Conservation (phyloP, 2,113 vertebrate species). For the Octodon degus region DNA sequence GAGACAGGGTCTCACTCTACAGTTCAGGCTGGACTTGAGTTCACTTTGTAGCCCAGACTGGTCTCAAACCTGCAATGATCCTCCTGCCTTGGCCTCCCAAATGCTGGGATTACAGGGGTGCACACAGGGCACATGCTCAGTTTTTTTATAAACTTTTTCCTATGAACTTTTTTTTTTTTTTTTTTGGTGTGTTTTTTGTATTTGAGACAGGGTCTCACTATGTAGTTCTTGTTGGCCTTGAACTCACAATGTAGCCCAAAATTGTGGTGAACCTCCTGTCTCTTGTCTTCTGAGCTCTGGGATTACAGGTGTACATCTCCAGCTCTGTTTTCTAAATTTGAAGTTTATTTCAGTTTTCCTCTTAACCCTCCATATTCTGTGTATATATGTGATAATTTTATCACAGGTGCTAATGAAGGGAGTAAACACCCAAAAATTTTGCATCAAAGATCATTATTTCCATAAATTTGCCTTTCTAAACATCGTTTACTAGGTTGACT, state of each 20-base stretch:
- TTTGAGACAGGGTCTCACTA: background rate
- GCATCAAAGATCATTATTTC: constrained; percentile 17
- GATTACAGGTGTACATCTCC: background rate
- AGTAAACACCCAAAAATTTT: constrained; percentile 19
- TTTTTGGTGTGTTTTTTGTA: background rate
- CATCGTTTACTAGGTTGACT: background rate
- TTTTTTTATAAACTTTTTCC: background rate
- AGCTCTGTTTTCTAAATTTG: constrained; percentile 28
- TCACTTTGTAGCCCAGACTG: too few species aligned
- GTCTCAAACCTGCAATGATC: too few species aligned
- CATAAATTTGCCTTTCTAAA: constrained; percentile 26
- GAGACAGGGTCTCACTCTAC: too few species aligned
- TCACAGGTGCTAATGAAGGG: background rate
- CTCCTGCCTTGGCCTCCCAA: too few species aligned
- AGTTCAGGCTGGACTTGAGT: too few species aligned
- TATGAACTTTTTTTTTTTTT: background rate
- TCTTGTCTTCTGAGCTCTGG: background rate
- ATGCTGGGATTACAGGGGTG: too few species aligned
- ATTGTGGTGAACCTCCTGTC: background rate
- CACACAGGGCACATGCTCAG: background rate
- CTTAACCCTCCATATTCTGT: background rate
- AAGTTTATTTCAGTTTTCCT: background rate
- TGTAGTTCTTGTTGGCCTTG: background rate
- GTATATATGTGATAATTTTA: background rate
- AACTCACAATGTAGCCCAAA: background rate